Evolutionary conservation across 2,113 vertebrate genomes (phyloP).

Genomic region (Eurypyga helias): DNA sequence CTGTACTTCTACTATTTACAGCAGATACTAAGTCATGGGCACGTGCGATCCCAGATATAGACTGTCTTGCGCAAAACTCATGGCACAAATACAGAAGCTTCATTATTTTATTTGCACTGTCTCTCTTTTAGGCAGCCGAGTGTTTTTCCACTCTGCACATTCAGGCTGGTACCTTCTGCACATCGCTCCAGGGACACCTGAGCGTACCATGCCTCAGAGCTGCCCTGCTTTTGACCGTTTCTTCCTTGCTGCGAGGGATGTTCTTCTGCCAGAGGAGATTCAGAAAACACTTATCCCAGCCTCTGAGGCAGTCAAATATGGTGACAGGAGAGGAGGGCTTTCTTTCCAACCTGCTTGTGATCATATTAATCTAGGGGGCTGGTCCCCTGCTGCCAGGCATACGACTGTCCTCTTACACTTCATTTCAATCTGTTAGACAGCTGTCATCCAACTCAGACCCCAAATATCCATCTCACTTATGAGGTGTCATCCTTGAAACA

Average conservation of each 20-base stretch:
- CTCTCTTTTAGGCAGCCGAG: background rate
- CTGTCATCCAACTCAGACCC: background rate
- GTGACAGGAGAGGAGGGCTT: background rate
- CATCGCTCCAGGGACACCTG: background rate
- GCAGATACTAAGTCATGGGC: background rate
- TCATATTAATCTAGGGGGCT: background rate
- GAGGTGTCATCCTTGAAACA: background rate
- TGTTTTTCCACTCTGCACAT: background rate
- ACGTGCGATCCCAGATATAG: background rate
- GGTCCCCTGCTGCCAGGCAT: background rate
- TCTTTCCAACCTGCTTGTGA: background rate
- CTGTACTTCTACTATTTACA: background rate
- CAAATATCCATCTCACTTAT: slow-evolving; percentile 23
- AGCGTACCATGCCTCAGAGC: background rate
- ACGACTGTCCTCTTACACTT: background rate
- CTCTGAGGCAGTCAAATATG: background rate
- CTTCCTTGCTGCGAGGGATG: background rate
- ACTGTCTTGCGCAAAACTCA: background rate
- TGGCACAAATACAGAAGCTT: background rate
- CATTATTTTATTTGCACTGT: background rate
- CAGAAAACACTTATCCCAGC: background rate
- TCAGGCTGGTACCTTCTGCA: background rate
- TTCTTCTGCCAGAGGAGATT: background rate
- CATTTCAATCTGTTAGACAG: slow-evolving; percentile 16
- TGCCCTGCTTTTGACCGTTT: background rate